A percentile compares a stretch with the other conserved stretches of the same genome.
phyloP scores from a whole-genome alignment of 2,888 invertebrate species.

The Ariolimax columbianus region DNA sequence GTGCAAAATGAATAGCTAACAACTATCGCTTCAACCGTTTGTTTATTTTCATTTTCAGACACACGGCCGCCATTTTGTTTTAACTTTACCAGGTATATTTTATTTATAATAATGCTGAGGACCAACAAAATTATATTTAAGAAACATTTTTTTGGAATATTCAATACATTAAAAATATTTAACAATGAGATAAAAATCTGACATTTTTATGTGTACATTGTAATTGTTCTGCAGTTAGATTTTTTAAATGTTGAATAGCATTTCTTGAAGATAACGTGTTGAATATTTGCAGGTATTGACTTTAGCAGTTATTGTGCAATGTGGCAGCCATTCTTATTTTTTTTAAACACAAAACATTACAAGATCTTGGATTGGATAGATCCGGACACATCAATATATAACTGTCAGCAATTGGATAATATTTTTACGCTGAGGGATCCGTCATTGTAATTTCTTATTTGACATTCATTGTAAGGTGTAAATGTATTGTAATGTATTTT shows the following conservation, averaged over 20 bases:
- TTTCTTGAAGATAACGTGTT: neutral
- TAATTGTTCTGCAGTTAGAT: neutral
- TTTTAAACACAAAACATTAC: neutral
- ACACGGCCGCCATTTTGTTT: conserved; percentile 22
- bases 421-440: too few species aligned
- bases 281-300: neutral
- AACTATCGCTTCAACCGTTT: neutral
- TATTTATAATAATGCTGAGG: neutral
- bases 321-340: neutral
- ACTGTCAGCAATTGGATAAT: conserved; percentile 59
- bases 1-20: too few species aligned
- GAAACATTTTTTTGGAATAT: neutral
- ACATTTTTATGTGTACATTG: neutral
- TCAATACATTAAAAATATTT: neutral
- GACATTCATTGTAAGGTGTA: too few species aligned
- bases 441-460: too few species aligned
- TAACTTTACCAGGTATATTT: conserved; percentile 29
- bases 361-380: conserved; percentile 60
- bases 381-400: conserved; percentile 65
- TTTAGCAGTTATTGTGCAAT: neutral
- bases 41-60: conserved; percentile 27
- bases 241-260: neutral
- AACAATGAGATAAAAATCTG: neutral
- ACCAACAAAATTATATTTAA: neutral
- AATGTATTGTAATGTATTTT: too few species aligned